phyloP scores from a whole-genome alignment of 2,797 vertebrate genomes.

The Arnoldichthys spilopterus region DNA sequence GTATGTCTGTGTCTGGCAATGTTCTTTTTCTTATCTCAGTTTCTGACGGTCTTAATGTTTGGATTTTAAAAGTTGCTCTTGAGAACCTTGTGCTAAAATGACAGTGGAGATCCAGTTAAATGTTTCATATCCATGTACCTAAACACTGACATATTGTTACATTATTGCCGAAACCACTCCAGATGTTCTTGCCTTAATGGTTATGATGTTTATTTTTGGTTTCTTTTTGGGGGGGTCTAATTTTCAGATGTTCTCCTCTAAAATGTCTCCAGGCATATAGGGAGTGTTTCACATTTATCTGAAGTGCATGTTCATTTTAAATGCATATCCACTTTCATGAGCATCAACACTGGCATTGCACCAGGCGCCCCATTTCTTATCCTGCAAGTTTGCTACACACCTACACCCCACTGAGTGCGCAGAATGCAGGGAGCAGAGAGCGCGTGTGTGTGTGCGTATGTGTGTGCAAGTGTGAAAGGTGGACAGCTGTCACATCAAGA shows the following conservation, averaged over 20 bases:
- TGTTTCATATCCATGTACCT: constrained; percentile 82
- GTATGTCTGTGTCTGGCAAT: constrained; percentile 80
- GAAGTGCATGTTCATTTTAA: constrained; percentile 87
- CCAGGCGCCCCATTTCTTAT: constrained; percentile 76
- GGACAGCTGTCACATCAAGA: constrained; percentile 95
- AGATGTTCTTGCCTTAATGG: constrained; percentile 99
- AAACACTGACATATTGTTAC: constrained; percentile 78
- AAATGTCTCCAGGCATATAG: constrained; percentile 72
- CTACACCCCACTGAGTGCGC: constrained; percentile 78
- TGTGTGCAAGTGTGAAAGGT: constrained; percentile 72
- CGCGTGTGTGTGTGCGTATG: constrained; percentile 64
- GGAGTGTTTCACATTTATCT: constrained; percentile 81
- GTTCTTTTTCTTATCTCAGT: constrained; percentile 79
- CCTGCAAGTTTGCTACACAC: constrained; percentile 68
- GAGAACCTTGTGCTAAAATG: constrained; percentile 78
- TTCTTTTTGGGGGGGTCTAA: constrained; percentile 52
- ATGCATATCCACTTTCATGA: constrained; percentile 76
- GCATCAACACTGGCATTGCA: constrained; percentile 74
- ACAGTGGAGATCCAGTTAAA: constrained; percentile 79
- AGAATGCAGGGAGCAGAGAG: constrained; percentile 85
- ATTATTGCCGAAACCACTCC: constrained; percentile 90
- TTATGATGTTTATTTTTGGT: constrained; percentile 83
- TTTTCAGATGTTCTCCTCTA: constrained; percentile 62
- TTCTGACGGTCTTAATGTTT: constrained; percentile 74
- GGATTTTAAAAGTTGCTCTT: constrained; percentile 72